These are phyloP conservation scores for Hemaris fuciformis DNA, from an alignment of 2,888 invertebrate species.

Conservation along the genomic window DNA sequence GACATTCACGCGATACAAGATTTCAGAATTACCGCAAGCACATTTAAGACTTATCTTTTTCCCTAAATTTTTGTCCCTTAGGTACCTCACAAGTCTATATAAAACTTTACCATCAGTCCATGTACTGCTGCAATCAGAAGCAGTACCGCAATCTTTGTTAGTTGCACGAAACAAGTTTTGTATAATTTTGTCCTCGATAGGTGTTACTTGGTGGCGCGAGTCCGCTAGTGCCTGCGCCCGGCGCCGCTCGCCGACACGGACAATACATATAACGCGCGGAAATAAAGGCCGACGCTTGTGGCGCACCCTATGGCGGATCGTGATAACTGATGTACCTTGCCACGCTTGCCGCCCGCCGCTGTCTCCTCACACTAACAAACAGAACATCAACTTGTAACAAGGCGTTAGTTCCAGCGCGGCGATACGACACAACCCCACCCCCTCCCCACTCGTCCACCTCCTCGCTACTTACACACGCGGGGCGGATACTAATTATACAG, in stretches of 20 bases:
- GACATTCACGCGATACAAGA: no score
- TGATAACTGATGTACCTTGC: conserved; percentile 33
- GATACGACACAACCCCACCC: no score
- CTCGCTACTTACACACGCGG: no score
- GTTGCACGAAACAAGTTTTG: not conserved
- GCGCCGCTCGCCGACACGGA: not conserved
- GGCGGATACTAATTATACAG: no score
- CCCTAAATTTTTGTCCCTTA: no score
- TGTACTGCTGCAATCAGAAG: not conserved
- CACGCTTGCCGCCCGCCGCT: conserved; percentile 28
- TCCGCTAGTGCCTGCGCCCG: not conserved
- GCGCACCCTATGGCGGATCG: not conserved
- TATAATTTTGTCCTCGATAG: not conserved
- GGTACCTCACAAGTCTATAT: no score
- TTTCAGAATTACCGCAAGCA: no score
- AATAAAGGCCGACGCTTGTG: not conserved
- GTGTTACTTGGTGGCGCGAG: not conserved
- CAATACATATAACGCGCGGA: not conserved
- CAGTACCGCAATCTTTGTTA: not conserved
- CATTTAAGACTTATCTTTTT: no score
- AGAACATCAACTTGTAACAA: conserved; percentile 38
- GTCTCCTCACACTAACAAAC: conserved; percentile 42
- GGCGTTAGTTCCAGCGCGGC: no score
- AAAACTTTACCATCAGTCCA: not conserved
- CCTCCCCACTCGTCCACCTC: no score